Conservation (phyloP, 23 tunicate genomes). For the Phallusia fumigata region DNA sequence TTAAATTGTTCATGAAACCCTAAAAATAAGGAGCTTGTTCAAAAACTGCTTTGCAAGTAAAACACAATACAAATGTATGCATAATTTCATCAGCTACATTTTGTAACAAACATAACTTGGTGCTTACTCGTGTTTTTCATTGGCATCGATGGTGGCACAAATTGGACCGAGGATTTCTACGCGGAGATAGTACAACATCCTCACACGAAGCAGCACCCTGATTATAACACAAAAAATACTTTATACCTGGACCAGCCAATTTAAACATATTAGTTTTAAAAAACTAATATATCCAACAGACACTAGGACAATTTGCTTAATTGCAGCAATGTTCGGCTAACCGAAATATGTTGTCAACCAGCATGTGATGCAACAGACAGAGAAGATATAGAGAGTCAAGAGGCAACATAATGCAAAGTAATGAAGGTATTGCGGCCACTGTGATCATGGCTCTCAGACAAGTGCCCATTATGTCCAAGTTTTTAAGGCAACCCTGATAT, state of each 20-base stretch:
- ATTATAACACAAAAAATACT: neutral
- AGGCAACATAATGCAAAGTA: neutral
- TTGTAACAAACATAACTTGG: too few relatives aligned
- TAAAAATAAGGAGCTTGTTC: neutral
- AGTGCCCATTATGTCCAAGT: neutral
- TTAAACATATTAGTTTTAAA: too few relatives aligned
- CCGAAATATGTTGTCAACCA: neutral
- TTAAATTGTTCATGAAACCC: too few relatives aligned
- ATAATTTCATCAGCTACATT: too few relatives aligned
- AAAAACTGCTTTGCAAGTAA: neutral
- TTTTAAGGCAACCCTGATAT: neutral
- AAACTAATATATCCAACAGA: too few relatives aligned
- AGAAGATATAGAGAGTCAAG: neutral
- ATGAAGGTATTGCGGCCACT: too few relatives aligned
- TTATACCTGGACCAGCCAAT: neutral
- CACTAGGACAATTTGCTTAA: too few relatives aligned
- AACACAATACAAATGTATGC: too few relatives aligned
- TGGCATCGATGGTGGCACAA: slow-evolving; percentile 48
- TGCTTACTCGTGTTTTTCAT: slow-evolving; percentile 62
- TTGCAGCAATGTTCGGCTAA: too few relatives aligned
- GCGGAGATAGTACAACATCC: slow-evolving; percentile 85
- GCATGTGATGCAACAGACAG: neutral
- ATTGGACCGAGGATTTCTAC: slow-evolving; percentile 74
- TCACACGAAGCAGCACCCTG: slow-evolving; percentile 86
- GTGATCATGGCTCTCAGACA: neutral